Base-by-base conservation (phyloP, 2,797 vertebrate genomes). In the Cirrhinus mrigala region DNA sequence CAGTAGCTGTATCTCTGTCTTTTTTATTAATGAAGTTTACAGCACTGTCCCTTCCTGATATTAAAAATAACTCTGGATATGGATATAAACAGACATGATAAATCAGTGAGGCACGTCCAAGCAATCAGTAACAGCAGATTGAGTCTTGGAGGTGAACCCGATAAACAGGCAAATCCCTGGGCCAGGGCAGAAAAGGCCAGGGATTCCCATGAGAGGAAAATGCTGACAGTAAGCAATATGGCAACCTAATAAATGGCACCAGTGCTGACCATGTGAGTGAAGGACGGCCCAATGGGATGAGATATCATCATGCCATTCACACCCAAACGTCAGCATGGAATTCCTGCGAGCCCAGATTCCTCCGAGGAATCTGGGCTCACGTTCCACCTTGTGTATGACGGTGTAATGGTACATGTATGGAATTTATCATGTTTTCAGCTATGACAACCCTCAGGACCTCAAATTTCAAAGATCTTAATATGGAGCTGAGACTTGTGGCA, bases 221-320 rank as follows among this genome's bases (percentile, higher is more conserved):
- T 74, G 88, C 90, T 94, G 92, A 94, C 92, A 89, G 90, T 54
- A 29, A 90, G 91, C 88, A 91, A 88, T 90, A 88, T 92, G 88
- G 87, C 60, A 82, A 85, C 82, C 85, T 92, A 93, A 94, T 91
- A 92, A 90, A 94, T 89, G 89, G 90, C 76, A 80, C 48, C 33
- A 80, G 81, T 84, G 83, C 44, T 33, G 88, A 86, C 87, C 85
- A 84, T 88, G 46, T 70, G 90, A 90, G 66, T 86, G 89, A 90
- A 90, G 89, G 91, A 92, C 82, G 92, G 87, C 78, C 89, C 88
- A 83, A 71, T 71, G 90, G 87, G 93, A 93, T 80, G 73, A 71
- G 87, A 91, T 82, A 90, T 86, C 81, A 71, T 86, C 85, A 83
- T 89, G 84, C 84, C 82, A 85, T 90, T 83, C 86, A 46, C 64